Conservation (phyloP, 2,797 vertebrate genomes). For the Peromyscus attwateri region DNA sequence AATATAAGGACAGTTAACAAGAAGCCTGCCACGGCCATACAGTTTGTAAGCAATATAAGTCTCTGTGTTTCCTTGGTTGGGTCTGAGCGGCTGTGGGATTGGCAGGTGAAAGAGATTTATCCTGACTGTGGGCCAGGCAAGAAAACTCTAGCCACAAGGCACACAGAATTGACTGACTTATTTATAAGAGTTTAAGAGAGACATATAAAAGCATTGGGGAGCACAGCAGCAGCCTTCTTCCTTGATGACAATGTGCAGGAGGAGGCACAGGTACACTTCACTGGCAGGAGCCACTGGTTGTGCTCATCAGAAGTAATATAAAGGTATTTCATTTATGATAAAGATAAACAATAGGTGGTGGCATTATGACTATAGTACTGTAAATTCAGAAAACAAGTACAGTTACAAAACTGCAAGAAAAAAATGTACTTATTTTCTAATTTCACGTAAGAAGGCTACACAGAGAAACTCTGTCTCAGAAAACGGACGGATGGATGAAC, state of each 20-base stretch:
- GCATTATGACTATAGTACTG: conserved; percentile 7
- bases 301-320: background rate
- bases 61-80: no score
- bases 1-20: no score
- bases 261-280: background rate
- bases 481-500: background rate
- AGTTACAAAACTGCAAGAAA: conserved; percentile 13
- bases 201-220: background rate
- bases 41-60: no score
- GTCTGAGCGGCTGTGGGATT: no score
- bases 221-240: background rate
- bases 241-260: background rate
- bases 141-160: no score
- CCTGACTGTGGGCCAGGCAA: no score
- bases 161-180: background rate
- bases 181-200: background rate
- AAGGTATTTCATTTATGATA: conserved; percentile 27
- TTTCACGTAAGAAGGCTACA: conserved; percentile 20
- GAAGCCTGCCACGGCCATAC: no score
- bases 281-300: background rate
- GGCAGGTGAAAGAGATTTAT: no score
- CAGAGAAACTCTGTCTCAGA: background rate
- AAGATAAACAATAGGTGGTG: background rate
- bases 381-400: conserved; percentile 56
- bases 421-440: conserved; percentile 48